Evolutionary conservation across 2,113 vertebrate species (phyloP).

Genomic region (Laticauda laticaudata): DNA sequence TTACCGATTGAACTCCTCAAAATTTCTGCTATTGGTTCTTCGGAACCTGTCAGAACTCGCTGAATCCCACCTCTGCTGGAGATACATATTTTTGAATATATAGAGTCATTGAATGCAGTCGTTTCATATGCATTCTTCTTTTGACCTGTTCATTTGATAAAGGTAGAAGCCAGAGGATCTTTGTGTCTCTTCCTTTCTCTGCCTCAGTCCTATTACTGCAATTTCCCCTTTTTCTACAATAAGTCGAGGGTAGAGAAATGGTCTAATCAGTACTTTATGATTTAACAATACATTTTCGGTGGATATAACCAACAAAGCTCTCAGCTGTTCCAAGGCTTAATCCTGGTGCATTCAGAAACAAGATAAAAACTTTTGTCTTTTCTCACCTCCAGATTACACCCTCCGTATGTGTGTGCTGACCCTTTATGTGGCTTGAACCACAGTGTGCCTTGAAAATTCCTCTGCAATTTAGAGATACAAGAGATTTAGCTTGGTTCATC

Average conservation of each 20-base stretch:
- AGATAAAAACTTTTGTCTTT: constrained; percentile 66
- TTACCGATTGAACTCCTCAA: no score
- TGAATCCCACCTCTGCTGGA: no score
- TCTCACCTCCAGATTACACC: constrained; percentile 45
- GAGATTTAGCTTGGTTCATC: constrained; percentile 50
- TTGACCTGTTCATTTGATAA: neutral
- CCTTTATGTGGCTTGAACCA: constrained; percentile 57
- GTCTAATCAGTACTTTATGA: constrained; percentile 20
- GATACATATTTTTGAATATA: neutral
- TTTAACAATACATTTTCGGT: constrained; percentile 53
- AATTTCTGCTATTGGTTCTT: no score
- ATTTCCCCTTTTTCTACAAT: neutral
- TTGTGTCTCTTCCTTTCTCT: neutral
- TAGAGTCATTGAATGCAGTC: neutral
- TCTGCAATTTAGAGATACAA: constrained; percentile 56
- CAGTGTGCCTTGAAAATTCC: constrained; percentile 55
- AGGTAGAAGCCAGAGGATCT: constrained; percentile 12
- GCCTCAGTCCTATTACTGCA: constrained; percentile 47
- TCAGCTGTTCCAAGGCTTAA: constrained; percentile 65
- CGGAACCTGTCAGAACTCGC: no score
- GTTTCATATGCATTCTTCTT: accelerated
- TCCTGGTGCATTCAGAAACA: constrained; percentile 60
- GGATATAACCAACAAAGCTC: constrained; percentile 60
- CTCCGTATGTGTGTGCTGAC: constrained; percentile 59
- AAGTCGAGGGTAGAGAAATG: constrained; percentile 7